Conservation (phyloP, 2,888 invertebrate genomes). For the Malacosoma neustria region DNA sequence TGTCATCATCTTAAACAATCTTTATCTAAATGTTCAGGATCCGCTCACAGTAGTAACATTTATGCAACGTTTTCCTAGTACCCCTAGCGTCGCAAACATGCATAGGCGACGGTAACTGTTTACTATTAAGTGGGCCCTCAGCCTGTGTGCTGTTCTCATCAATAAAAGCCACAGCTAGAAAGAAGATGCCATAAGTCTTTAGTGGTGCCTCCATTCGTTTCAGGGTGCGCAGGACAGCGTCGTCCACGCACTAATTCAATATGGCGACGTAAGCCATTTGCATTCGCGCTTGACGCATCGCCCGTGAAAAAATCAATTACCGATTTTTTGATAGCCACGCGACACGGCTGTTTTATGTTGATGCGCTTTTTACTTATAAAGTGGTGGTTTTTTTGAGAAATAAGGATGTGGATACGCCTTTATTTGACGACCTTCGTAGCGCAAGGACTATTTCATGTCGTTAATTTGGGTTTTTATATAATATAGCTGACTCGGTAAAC, state of each 20-base stretch:
- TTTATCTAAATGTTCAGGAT: too few species aligned
- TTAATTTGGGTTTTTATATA: too few species aligned
- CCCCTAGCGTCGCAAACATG: too few species aligned
- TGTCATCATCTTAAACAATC: too few species aligned
- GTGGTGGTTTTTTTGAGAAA: too few species aligned
- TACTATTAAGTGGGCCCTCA: background rate
- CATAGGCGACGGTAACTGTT: background rate
- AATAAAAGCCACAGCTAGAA: background rate
- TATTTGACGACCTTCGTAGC: too few species aligned
- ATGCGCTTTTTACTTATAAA: slow-evolving; percentile 25
- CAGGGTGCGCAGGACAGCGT: slow-evolving; percentile 15
- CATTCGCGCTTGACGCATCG: slow-evolving; percentile 68
- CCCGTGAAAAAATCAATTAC: slow-evolving; percentile 72
- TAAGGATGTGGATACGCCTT: too few species aligned
- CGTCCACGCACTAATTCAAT: slow-evolving; percentile 73
- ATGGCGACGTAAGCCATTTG: slow-evolving; percentile 72
- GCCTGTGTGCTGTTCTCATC: background rate
- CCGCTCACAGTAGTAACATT: too few species aligned
- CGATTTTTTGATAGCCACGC: slow-evolving; percentile 60
- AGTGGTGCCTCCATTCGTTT: background rate
- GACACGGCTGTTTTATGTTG: slow-evolving; percentile 28
- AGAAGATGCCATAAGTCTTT: background rate
- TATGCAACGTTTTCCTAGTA: too few species aligned
- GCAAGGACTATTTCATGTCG: too few species aligned
- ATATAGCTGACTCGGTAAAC: too few species aligned